Evolutionary conservation across 2,888 invertebrate species (phyloP), one percentile per base, ranked within the genome.

Genomic region (Spodoptera littoralis): DNA sequence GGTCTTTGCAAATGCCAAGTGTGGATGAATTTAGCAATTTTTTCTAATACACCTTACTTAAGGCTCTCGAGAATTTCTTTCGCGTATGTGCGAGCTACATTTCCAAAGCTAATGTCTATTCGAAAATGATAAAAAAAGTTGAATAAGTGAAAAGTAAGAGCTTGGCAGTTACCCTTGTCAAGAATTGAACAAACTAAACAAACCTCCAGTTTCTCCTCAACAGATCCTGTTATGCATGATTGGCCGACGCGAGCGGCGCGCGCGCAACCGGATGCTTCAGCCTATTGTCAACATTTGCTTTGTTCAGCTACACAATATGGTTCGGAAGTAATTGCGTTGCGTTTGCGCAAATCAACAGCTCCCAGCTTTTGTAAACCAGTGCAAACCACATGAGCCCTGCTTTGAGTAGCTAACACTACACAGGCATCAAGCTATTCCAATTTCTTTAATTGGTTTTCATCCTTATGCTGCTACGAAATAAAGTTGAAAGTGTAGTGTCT

Each of bases 201-300:
- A 48, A 13, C 11, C 27, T 41, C 27, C 9, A 36, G 57, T 50
- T 57, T 48, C 45, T 48, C n/a, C 36, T 50, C 9, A 18, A 12
- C 47, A 49, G 22, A 12, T 45, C 9, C 13, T 43, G 72, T 57
- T 41, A 77, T 60, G 62, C 78, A 58, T 11, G 74, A 60, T 43
- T 27, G 27, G 41, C 24, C 49, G 11, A 22, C 43, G 45, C 52
- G 27, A 46, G 2, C 47, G 55, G 59, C 71, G 67, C 76, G 47
- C 56, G 79, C 75, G 53, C 63, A 52, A 53, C 61, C 75, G 75
- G 79, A 76, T 64, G 67, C 71, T 60, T 57, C 49, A 27, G 45
- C 44, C 66, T 58, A 61, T 65, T 70, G 63, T 77, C 64, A 58
- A 42, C 44, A 36, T 13, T 18, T 11, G 72, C 56, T 70, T 73